A percentile compares a stretch with the other conserved stretches of the same genome.
Conservation (phyloP, 30 jellyfish, hydroid and myxozoan species). For the Mastigias papua region DNA sequence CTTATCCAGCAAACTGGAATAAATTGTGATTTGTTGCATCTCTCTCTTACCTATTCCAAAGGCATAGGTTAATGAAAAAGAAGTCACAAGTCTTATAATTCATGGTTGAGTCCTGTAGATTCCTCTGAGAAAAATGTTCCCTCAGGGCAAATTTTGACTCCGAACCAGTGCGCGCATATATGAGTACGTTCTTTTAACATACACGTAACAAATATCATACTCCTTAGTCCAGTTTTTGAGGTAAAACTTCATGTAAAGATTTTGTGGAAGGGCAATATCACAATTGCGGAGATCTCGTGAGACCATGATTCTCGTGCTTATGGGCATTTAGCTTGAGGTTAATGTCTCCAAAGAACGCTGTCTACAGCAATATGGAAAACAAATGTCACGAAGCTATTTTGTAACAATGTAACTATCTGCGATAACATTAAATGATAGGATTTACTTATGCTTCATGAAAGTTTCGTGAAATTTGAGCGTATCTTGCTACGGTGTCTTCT, state of each 20-base stretch:
- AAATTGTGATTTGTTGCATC: background rate
- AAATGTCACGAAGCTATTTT: no score
- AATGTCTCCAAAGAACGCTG: background rate
- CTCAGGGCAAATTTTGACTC: constrained; percentile 25
- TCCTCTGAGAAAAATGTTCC: background rate
- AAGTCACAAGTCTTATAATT: no score
- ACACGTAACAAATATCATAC: background rate
- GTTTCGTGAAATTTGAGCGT: background rate
- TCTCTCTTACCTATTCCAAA: no score
- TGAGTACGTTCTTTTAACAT: background rate
- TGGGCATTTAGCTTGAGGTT: background rate
- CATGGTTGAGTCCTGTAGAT: background rate
- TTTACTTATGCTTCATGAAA: no score
- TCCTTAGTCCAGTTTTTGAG: background rate
- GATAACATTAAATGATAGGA: no score
- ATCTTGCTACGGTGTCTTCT: background rate
- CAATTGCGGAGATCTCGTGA: background rate
- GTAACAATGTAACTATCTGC: no score
- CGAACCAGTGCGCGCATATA: no score
- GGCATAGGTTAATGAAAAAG: no score
- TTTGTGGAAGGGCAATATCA: background rate
- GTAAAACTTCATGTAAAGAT: background rate
- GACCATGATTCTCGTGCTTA: background rate
- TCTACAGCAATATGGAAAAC: background rate
- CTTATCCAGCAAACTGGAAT: background rate